Evolutionary conservation across 2,888 invertebrate genomes (phyloP), one percentile per base, ranked within the genome.

Genomic region (Oegoconia quadripuncta): DNA sequence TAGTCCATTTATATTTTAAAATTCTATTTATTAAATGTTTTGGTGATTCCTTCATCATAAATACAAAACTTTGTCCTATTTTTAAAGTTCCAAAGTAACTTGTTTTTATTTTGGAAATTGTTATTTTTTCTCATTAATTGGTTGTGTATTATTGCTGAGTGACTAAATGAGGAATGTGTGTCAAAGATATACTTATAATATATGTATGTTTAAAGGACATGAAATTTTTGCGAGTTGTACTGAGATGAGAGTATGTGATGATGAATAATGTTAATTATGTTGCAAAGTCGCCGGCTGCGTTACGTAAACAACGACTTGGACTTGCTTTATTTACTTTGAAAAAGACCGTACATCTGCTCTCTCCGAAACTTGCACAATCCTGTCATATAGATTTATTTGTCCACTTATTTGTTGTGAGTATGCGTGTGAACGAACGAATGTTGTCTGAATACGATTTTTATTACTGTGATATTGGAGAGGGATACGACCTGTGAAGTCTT

Each of bases 401-500:
- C 41, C 34, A 48, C 46, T 46, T 44, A 44, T 58, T 60, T 61
- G 64, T 65, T 67, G 64, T 58, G 64, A 57, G 67, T 59, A 64
- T 66, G 64, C 62, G 67, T 59, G 70, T 58, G 65, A 62, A 55
- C 52, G 61, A 57, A 64, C n/a, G n/a, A 18, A 34, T 32, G n/a
- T 39, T 18, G 36, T 41, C 31, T 35, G 71, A 68, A 64, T 74
- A 72, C 57, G 60, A 65, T 74, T 79, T n/a, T 75, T 61, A 70
- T 78, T 75, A 74, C 84, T 84, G 84, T 84, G 84, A 86, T 84
- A 83, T 75, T 71, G 75, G 63, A 68, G 70, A 70, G 72, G 71
- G 69, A 73, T 70, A 67, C 69, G 64, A 62, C 23, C 28, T 33
- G n/a, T n/a, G 17, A 65, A 58, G 60, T 62, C 60, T 64, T 64